These are phyloP conservation scores for Spodoptera litura DNA, from an alignment of 1,140 invertebrate species.

Conservation along the genomic window DNA sequence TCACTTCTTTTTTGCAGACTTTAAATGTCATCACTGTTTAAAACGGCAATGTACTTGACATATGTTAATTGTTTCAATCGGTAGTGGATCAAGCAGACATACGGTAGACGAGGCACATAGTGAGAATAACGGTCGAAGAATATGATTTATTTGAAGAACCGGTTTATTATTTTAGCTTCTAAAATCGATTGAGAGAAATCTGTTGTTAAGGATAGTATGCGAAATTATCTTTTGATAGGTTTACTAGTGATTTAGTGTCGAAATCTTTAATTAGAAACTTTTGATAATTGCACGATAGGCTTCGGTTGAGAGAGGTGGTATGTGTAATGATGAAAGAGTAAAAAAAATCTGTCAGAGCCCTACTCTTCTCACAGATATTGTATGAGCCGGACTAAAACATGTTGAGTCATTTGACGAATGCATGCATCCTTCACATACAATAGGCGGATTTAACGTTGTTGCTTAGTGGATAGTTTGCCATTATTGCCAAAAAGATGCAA, in stretches of 20 bases:
- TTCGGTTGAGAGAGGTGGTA: no score
- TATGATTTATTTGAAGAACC: slow-evolving; percentile 17
- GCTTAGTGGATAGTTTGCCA: no score
- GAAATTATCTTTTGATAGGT: neutral
- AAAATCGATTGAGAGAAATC: slow-evolving; percentile 5
- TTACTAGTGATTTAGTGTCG: neutral
- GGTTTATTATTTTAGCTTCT: slow-evolving; percentile 8
- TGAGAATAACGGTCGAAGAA: slow-evolving; percentile 20
- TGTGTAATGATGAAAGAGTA: no score
- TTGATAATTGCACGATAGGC: neutral
- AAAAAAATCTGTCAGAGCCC: no score
- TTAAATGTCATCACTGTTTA: neutral
- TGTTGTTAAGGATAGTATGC: neutral
- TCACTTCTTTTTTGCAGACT: slow-evolving; percentile 1
- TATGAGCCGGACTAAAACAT: no score
- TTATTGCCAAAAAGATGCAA: no score
- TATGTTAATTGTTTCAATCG: slow-evolving; percentile 10
- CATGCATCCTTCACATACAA: no score
- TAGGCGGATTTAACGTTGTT: no score
- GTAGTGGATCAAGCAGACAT: slow-evolving; percentile 9
- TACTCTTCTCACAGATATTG: no score
- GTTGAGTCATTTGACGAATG: no score
- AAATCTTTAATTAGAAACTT: neutral
- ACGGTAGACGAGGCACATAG: slow-evolving; percentile 7
- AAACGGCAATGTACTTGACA: slow-evolving; percentile 34